phyloP scores from a whole-genome alignment of 2,888 invertebrate genomes.

The Acleris cristana region DNA sequence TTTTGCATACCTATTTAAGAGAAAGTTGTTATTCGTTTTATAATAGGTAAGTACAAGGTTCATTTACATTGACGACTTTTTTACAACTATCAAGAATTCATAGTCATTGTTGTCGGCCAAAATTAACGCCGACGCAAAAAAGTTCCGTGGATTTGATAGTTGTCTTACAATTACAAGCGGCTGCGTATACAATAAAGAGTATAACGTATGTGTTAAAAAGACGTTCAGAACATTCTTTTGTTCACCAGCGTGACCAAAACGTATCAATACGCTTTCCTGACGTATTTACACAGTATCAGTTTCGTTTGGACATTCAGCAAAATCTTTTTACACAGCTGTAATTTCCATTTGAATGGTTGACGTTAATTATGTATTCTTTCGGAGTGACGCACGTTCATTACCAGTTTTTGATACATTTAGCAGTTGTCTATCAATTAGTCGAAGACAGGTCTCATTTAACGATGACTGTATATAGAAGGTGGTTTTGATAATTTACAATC shows the following conservation, averaged over 20 bases:
- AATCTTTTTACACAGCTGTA: conserved; percentile 39
- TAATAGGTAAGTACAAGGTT: too few relatives aligned
- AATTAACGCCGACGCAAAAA: too few relatives aligned
- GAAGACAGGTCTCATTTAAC: not conserved
- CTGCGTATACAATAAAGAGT: not conserved
- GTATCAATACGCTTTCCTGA: conserved; percentile 11
- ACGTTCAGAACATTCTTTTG: not conserved
- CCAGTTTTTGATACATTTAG: conserved; percentile 26
- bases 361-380: conserved; percentile 50
- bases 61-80: too few relatives aligned
- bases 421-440: conserved; percentile 8
- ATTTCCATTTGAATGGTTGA: conserved; percentile 50
- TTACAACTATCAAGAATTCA: too few relatives aligned
- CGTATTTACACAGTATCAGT: conserved; percentile 28
- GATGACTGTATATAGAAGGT: not conserved
- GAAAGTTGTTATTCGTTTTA: too few relatives aligned
- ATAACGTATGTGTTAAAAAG: not conserved
- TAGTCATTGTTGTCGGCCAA: too few relatives aligned
- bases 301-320: conserved; percentile 28
- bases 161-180: not conserved
- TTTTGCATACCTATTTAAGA: too few relatives aligned
- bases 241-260: conserved; percentile 11
- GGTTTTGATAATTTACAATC: conserved; percentile 5
- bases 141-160: too few relatives aligned
- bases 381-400: conserved; percentile 46